These are phyloP conservation scores for Cebidichthys violaceus DNA, from an alignment of 2,113 vertebrate genomes.

Conservation along the genomic window DNA sequence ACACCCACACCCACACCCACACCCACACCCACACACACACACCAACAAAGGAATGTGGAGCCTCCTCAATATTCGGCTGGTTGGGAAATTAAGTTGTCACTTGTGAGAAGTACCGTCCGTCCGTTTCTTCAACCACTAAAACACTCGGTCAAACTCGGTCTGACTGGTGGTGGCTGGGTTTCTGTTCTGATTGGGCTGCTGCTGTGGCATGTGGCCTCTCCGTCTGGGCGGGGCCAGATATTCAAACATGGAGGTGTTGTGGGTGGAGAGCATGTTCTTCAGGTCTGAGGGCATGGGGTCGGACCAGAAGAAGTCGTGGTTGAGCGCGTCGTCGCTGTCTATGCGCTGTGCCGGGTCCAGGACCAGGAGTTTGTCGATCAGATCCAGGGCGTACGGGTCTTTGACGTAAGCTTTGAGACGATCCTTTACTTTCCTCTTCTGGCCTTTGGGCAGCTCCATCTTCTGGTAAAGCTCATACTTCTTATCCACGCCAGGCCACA, in stretches of 20 bases:
- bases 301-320: slow-evolving; percentile 99
- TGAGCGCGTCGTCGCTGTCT: slow-evolving; percentile 95
- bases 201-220: slow-evolving; percentile 95
- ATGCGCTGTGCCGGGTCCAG: slow-evolving; percentile 93
- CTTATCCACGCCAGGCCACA: slow-evolving; percentile 95
- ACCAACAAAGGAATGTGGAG: not conserved
- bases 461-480: slow-evolving; percentile 97
- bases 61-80: slow-evolving; percentile 3
- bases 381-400: slow-evolving; percentile 93
- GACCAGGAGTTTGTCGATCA: slow-evolving; percentile 97
- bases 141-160: slow-evolving; percentile 96
- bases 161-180: slow-evolving; percentile 94
- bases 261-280: slow-evolving; percentile 98
- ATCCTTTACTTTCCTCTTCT: slow-evolving; percentile 98
- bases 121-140: slow-evolving; percentile 59
- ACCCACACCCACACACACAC: too few relatives aligned
- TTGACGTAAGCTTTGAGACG: slow-evolving; percentile 98
- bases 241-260: slow-evolving; percentile 99
- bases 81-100: not conserved
- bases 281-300: slow-evolving; percentile 99
- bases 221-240: slow-evolving; percentile 94
- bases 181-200: slow-evolving; percentile 93
- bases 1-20: too few relatives aligned
- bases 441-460: slow-evolving; percentile 95
- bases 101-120: not conserved